phyloP scores from a whole-genome alignment of 2,888 invertebrate species.

The Perdita meconis region DNA sequence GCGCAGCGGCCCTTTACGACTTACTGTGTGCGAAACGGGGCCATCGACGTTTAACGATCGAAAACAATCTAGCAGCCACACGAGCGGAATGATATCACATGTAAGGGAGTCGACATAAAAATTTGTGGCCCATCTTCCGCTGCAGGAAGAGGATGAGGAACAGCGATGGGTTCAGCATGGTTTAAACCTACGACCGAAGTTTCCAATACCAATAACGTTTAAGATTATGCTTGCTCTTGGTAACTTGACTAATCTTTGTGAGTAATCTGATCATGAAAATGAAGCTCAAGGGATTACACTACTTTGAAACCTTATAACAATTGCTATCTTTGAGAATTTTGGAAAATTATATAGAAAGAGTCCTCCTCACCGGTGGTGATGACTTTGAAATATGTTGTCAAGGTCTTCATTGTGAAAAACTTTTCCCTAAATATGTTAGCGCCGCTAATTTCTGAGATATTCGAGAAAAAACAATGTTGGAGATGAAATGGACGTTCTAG shows the following conservation, averaged over 20 bases:
- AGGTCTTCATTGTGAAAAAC: too few relatives aligned
- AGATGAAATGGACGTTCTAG: too few relatives aligned
- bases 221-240: conserved; percentile 17
- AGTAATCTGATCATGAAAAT: not conserved
- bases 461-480: too few relatives aligned
- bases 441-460: too few relatives aligned
- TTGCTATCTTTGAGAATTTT: too few relatives aligned
- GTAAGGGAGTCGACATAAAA: conserved; percentile 43
- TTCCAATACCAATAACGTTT: conserved; percentile 15
- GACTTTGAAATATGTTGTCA: too few relatives aligned
- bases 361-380: too few relatives aligned
- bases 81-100: conserved; percentile 43
- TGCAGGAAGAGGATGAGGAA: not conserved
- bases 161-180: conserved; percentile 19
- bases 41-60: conserved; percentile 41
- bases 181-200: conserved; percentile 16
- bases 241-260: conserved; percentile 10
- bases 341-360: too few relatives aligned
- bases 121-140: conserved; percentile 39
- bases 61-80: conserved; percentile 48
- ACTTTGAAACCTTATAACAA: too few relatives aligned
- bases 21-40: not conserved
- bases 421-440: too few relatives aligned
- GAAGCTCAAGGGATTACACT: not conserved
- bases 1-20: conserved; percentile 29